Evolutionary conservation across 2,888 invertebrate species (phyloP).

Genomic region (Fragum sueziense): DNA sequence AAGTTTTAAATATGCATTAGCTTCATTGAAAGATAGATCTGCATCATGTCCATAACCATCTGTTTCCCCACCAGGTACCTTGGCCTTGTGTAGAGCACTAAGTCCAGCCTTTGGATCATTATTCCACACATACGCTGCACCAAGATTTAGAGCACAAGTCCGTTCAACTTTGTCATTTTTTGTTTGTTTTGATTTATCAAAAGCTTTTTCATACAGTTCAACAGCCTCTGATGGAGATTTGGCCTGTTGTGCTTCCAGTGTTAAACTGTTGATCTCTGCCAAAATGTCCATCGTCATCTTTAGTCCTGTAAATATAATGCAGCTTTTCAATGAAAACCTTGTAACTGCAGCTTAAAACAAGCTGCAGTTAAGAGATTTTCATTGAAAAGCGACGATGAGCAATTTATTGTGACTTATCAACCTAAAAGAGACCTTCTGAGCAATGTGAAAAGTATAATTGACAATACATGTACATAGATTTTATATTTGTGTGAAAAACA

Average conservation of each 20-base stretch:
- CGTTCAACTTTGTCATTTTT: conserved; percentile 67
- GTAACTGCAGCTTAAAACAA: no score
- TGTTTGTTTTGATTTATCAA: conserved; percentile 59
- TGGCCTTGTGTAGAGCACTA: conserved; percentile 65
- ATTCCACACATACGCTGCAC: conserved; percentile 72
- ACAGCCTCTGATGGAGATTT: conserved; percentile 51
- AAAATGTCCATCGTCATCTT: neutral
- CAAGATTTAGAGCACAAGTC: conserved; percentile 78
- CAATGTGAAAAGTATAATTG: no score
- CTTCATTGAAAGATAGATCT: conserved; percentile 78
- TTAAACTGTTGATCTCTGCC: conserved; percentile 1
- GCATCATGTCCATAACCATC: conserved; percentile 61
- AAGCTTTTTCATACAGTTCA: conserved; percentile 60
- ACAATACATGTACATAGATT: no score
- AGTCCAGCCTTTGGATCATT: conserved; percentile 68
- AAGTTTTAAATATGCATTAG: conserved; percentile 71
- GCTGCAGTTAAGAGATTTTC: no score
- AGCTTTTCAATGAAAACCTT: no score
- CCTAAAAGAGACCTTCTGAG: no score
- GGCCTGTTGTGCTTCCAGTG: conserved; percentile 2
- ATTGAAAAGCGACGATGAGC: no score
- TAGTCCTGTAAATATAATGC: neutral
- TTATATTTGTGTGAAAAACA: no score
- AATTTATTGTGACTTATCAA: no score
- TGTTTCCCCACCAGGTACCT: conserved; percentile 64